phyloP scores from a whole-genome alignment of 2,888 invertebrate species.

The Acrobasis suavella region DNA sequence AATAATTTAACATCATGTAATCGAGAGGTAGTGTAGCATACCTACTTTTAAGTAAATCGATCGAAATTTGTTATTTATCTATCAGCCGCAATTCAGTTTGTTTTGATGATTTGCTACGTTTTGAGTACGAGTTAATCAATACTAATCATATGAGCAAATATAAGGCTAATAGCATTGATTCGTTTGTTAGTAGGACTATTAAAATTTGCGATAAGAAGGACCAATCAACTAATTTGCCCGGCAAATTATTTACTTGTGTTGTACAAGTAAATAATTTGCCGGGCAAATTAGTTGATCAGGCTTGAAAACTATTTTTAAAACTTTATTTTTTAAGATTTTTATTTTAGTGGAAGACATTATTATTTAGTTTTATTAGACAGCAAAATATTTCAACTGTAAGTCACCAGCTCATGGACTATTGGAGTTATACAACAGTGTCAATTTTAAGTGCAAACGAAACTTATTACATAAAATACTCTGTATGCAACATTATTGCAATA shows the following conservation, averaged over 20 bases:
- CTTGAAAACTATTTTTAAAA: too few species aligned
- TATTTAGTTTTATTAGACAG: too few species aligned
- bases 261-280: background rate
- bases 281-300: slow-evolving; percentile 3
- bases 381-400: too few species aligned
- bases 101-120: slow-evolving; percentile 65
- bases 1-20: background rate
- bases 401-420: too few species aligned
- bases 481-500: too few species aligned
- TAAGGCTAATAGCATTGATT: slow-evolving; percentile 43
- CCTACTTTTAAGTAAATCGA: background rate
- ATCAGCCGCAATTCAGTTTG: slow-evolving; percentile 47
- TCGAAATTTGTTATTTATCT: slow-evolving; percentile 47
- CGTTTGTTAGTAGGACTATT: slow-evolving; percentile 27
- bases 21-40: too few species aligned
- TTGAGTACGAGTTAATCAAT: slow-evolving; percentile 51
- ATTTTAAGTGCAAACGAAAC: too few species aligned
- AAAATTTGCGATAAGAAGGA: slow-evolving; percentile 15
- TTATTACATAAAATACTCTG: too few species aligned
- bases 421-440: too few species aligned
- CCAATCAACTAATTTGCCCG: slow-evolving; percentile 14
- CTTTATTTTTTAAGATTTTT: too few species aligned
- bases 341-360: too few species aligned
- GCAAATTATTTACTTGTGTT: background rate
- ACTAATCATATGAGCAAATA: slow-evolving; percentile 60